Base-by-base conservation (phyloP, 1,140 invertebrate genomes). In the Caenorhabditis elegans region DNA sequence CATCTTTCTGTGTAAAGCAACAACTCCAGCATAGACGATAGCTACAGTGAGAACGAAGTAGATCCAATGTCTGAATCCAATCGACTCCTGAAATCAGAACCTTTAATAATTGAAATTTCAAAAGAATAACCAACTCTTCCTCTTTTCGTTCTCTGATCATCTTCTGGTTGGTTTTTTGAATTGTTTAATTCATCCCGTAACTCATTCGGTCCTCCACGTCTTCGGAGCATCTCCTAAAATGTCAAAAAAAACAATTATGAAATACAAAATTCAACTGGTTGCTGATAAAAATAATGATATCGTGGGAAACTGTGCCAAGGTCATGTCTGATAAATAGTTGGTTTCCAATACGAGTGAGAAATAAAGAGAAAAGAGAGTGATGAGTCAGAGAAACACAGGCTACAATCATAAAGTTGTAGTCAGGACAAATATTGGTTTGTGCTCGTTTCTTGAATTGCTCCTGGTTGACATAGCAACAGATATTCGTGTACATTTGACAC, bases 11-110 rank as follows among this genome's bases (percentile, higher is more conserved):
- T 89, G 88, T 28, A 84, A 80, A 19, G 65, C 83, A 8, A 89
- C 88, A 17, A 89, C 88, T 19, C 22, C 82, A 26, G 77, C 85
- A 76, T 89, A 89, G 28, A 87, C 26, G 11, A 80, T 11, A 26
- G 49, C 87, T 31, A 89, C 55, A 43, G 85, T 36, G 10, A 85
- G 19, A n/a, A 89, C 65, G 19, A 87, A 77, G 47, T 86, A 76
- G 26, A 89, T 76, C 88, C 88, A 89, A 53, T 89, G 86, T 13
- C 84, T 53, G 60, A 86, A 89, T 0, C 88, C 87, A 13, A 89
- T 36, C 1, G 43, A 43, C 15, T 79, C 78, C 78, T 83, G 24
- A 4, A 79, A 70, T 15, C 2, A 26, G 17, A 3, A 17, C 55
- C 13, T 75, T 53, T 6, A 1, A n/a, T 6, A 53, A 24, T 53